Percentiles rank a stretch among this genome's conserved stretches.
Conservation (phyloP, 1,140 invertebrate species). For the Acromyrmex echinatior region DNA sequence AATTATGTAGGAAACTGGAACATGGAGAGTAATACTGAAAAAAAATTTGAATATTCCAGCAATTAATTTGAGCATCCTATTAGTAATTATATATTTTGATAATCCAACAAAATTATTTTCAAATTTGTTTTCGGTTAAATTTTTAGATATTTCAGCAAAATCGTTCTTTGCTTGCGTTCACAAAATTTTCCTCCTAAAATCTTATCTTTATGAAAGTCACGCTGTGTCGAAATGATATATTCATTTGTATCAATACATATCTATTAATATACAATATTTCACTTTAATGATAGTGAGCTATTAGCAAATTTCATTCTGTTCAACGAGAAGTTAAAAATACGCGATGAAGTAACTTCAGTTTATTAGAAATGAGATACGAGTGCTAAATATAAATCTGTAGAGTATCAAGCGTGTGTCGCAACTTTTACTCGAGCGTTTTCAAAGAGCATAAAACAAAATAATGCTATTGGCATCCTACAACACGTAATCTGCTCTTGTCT, state of each 20-base stretch:
- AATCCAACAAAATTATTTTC: too few species aligned
- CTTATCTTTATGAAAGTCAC: not conserved
- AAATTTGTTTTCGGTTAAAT: too few species aligned
- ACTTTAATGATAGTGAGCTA: not conserved
- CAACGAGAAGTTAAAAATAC: conserved; percentile 27
- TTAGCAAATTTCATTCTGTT: conserved; percentile 7
- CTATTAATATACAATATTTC: not conserved
- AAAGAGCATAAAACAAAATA: conserved; percentile 10
- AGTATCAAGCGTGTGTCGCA: not conserved
- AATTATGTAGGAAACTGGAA: too few species aligned
- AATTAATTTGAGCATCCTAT: too few species aligned
- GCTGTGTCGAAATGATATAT: too few species aligned
- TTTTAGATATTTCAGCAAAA: too few species aligned
- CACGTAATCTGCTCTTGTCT: not conserved
- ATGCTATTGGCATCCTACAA: not conserved
- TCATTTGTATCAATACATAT: not conserved
- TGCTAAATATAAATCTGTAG: conserved; percentile 20
- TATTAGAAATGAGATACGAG: conserved; percentile 21
- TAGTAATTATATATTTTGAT: too few species aligned
- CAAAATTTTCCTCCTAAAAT: not conserved
- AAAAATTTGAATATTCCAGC: too few species aligned
- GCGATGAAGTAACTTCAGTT: not conserved
- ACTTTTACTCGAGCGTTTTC: conserved; percentile 23
- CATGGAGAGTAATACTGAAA: too few species aligned
- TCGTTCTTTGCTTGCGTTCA: not conserved